phyloP scores from a whole-genome alignment of 2,888 invertebrate genomes.

The Troides oblongomaculatus region DNA sequence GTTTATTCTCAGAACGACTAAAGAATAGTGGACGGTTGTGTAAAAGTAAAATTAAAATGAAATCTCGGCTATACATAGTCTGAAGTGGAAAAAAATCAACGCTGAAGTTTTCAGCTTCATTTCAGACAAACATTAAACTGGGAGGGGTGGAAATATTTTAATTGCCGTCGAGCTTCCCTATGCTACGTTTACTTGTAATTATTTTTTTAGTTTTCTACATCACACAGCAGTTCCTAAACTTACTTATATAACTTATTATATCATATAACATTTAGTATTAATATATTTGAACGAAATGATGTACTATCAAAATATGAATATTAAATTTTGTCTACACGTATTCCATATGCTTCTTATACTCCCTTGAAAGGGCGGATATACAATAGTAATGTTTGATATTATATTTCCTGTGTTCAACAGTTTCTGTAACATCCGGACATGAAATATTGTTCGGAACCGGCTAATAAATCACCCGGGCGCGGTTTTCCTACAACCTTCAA shows the following conservation, averaged over 20 bases:
- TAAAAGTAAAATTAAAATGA: constrained; percentile 7
- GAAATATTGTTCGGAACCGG: constrained; percentile 19
- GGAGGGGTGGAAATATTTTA: constrained; percentile 1
- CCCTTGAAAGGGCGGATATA: background rate
- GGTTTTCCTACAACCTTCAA: constrained; percentile 23
- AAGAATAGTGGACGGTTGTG: constrained; percentile 5
- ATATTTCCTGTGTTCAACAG: constrained; percentile 18
- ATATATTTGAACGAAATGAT: too few species aligned
- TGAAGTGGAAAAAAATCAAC: constrained; percentile 5
- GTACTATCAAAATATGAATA: background rate
- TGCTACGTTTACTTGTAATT: too few species aligned
- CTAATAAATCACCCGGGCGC: constrained; percentile 22
- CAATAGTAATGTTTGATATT: constrained; percentile 6
- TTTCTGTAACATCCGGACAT: constrained; percentile 20
- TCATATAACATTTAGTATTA: too few species aligned
- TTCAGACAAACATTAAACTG: constrained; percentile 2
- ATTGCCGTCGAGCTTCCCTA: background rate
- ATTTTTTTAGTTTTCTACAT: too few species aligned
- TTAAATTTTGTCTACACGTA: background rate
- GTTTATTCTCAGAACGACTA: constrained; percentile 8
- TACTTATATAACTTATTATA: too few species aligned
- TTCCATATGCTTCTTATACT: background rate
- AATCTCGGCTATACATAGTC: constrained; percentile 1
- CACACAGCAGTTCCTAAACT: too few species aligned
- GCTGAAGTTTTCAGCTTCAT: constrained; percentile 1